These are phyloP conservation scores for Apocheima hispidaria DNA, from an alignment of 2,888 invertebrate genomes.

Conservation along the genomic window DNA sequence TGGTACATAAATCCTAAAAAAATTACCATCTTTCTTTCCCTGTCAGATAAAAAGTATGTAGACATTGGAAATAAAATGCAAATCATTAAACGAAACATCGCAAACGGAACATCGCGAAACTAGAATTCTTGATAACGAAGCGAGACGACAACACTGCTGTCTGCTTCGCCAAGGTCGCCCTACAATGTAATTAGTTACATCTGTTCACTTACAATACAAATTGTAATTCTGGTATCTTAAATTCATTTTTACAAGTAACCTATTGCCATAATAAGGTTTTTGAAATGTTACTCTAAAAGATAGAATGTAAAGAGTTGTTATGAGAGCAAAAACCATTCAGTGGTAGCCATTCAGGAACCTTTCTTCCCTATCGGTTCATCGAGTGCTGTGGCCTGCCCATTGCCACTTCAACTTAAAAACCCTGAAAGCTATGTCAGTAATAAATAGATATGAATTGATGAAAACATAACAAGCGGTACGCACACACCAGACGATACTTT, in stretches of 20 bases:
- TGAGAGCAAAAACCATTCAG: too few species aligned
- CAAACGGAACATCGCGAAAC: conserved; percentile 16
- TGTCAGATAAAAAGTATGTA: neutral
- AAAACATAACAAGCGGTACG: too few species aligned
- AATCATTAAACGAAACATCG: conserved; percentile 16
- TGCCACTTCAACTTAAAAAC: too few species aligned
- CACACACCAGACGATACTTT: too few species aligned
- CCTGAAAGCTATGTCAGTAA: too few species aligned
- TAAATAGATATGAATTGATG: too few species aligned
- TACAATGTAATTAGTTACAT: conserved; percentile 33
- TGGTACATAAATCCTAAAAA: too few species aligned
- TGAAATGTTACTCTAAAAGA: neutral
- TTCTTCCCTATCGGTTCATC: too few species aligned
- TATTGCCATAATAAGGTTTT: conserved; percentile 7
- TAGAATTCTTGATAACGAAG: conserved; percentile 25
- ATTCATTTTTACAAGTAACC: conserved; percentile 15
- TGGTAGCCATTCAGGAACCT: too few species aligned
- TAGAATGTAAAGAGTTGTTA: neutral
- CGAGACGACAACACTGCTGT: conserved; percentile 20
- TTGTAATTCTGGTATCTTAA: conserved; percentile 16
- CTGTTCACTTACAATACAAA: conserved; percentile 24
- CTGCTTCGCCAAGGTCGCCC: conserved; percentile 16
- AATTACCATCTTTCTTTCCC: too few species aligned
- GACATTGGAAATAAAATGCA: conserved; percentile 13
- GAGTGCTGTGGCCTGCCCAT: too few species aligned